Conservation (phyloP, 2,888 invertebrate species). For the Diarsia rubi region DNA sequence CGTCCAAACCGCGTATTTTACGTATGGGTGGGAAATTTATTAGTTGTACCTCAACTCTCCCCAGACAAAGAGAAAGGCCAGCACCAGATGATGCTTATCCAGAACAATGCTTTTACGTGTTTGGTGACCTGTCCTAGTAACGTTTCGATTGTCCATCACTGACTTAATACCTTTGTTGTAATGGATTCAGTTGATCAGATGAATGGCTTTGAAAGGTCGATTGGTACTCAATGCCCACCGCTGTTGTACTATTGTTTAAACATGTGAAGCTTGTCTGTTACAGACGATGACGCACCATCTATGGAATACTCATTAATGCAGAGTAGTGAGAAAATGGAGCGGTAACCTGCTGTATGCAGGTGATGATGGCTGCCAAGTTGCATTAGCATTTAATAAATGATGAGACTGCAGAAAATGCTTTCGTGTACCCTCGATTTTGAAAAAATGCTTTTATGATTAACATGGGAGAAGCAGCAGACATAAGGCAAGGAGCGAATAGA, state of each 20-base stretch:
- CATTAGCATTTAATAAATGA: not conserved
- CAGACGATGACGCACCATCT: slow-evolving; percentile 39
- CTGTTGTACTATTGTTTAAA: slow-evolving; percentile 24
- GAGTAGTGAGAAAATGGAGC: slow-evolving; percentile 24
- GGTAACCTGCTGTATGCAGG: too few species aligned
- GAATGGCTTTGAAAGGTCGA: slow-evolving; percentile 27
- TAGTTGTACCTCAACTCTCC: too few species aligned
- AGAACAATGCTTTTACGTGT: not conserved
- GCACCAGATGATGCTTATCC: not conserved
- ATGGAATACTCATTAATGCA: slow-evolving; percentile 18
- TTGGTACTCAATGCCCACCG: slow-evolving; percentile 23
- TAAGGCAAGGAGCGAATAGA: not conserved
- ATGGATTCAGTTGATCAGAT: slow-evolving; percentile 28
- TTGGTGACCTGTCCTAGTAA: not conserved
- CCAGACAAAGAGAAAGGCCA: too few species aligned
- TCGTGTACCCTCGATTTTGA: not conserved
- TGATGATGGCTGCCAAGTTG: too few species aligned
- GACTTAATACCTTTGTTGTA: slow-evolving; percentile 23
- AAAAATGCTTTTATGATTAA: not conserved
- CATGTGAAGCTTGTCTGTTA: slow-evolving; percentile 45
- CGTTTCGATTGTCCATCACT: slow-evolving; percentile 11
- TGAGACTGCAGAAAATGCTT: not conserved
- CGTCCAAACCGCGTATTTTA: too few species aligned
- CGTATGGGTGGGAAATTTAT: too few species aligned
- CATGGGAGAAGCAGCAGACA: not conserved